Evolutionary conservation across 2,888 invertebrate species (phyloP).

Genomic region (Dryadula phaetusa): DNA sequence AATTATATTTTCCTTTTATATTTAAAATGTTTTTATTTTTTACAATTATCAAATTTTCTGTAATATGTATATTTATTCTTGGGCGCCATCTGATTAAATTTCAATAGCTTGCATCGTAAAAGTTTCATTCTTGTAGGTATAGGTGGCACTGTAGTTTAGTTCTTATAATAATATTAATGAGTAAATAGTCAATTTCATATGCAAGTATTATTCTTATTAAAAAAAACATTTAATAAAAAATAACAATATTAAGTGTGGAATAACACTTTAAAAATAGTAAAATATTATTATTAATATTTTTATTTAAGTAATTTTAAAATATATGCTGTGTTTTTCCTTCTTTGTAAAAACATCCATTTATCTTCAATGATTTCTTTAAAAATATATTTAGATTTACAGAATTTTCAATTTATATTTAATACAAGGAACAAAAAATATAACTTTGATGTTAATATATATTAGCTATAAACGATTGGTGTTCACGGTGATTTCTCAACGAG

Average conservation of each 20-base stretch:
- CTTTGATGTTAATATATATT: constrained; percentile 31
- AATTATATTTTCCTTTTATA: neutral
- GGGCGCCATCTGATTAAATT: constrained; percentile 50
- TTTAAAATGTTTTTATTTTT: no score
- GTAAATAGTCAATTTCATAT: no score
- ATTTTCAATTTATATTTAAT: neutral
- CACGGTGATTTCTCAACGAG: constrained; percentile 55
- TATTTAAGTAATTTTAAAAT: neutral
- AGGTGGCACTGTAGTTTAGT: constrained; percentile 28
- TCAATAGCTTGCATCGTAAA: neutral
- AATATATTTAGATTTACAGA: neutral
- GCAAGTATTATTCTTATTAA: no score
- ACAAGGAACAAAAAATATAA: neutral
- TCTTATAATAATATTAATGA: no score
- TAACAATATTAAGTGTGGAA: no score
- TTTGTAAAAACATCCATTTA: no score
- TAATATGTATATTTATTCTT: no score
- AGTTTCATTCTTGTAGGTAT: neutral
- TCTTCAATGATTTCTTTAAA: neutral
- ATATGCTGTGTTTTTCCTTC: neutral
- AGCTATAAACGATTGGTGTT: constrained; percentile 33
- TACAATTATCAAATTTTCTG: no score
- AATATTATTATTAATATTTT: neutral
- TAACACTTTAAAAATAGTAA: no score
- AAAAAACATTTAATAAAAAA: no score